phyloP scores from a whole-genome alignment of 2,113 vertebrate genomes.

The Dipodomys ordii region DNA sequence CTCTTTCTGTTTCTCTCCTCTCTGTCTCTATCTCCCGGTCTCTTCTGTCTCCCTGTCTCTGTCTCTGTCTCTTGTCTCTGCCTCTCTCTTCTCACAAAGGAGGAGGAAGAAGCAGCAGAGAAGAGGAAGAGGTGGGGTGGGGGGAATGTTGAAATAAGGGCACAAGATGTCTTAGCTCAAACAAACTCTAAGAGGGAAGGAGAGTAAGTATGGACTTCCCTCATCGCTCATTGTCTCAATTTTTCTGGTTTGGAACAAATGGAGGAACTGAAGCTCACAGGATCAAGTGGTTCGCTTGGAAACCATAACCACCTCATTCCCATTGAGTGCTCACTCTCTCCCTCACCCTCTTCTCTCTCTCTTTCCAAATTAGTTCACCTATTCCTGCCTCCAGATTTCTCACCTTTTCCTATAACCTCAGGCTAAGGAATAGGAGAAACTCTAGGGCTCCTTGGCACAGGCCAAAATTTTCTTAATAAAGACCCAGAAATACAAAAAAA shows the following conservation, averaged over 20 bases:
- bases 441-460: too few relatives aligned
- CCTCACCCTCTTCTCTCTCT: too few relatives aligned
- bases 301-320: not conserved
- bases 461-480: too few relatives aligned
- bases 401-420: not conserved
- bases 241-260: not conserved
- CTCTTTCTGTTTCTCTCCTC: too few relatives aligned
- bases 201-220: not conserved
- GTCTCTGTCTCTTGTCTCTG: too few relatives aligned
- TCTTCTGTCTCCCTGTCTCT: too few relatives aligned
- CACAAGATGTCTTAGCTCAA: not conserved
- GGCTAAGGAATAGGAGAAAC: too few relatives aligned
- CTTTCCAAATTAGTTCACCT: too few relatives aligned
- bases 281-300: not conserved
- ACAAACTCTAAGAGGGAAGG: not conserved
- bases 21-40: too few relatives aligned
- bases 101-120: not conserved
- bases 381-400: not conserved
- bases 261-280: not conserved
- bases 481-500: too few relatives aligned
- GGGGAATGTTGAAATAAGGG: too few relatives aligned
- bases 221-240: not conserved
- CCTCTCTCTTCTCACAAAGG: too few relatives aligned
- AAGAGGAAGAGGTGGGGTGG: not conserved
- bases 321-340: not conserved